Conservation (phyloP, 2,888 invertebrate genomes). For the Parnassius orleans region DNA sequence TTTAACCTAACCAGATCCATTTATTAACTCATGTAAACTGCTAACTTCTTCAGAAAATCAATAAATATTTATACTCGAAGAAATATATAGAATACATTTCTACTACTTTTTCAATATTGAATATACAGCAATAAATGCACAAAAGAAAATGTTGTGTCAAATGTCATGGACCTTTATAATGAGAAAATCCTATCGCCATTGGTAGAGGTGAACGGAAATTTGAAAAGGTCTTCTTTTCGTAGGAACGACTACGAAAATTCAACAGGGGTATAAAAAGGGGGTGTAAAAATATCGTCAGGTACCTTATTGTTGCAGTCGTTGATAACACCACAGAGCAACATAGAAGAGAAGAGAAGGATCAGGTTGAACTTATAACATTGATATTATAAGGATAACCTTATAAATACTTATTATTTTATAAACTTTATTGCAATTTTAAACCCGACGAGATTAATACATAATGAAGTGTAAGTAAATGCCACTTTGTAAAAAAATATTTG, state of each 20-base stretch:
- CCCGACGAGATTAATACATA: no score
- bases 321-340: constrained; percentile 34
- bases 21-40: no score
- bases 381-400: no score
- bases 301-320: constrained; percentile 45
- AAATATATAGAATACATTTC: no score
- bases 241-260: constrained; percentile 37
- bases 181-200: constrained; percentile 44
- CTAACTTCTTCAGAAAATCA: no score
- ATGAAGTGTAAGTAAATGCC: no score
- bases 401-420: no score
- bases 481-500: constrained; percentile 19
- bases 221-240: constrained; percentile 48
- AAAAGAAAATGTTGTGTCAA: not conserved
- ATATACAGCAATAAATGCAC: not conserved
- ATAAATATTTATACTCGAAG: no score
- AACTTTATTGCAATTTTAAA: no score
- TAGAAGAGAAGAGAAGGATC: constrained; percentile 1
- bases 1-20: no score
- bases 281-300: constrained; percentile 53
- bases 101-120: constrained; percentile 15
- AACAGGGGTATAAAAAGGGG: constrained; percentile 51
- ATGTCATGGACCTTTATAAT: constrained; percentile 39
- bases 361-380: not conserved
- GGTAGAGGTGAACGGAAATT: constrained; percentile 58